Conservation (phyloP, 2,888 invertebrate species). For the Ochropleura plecta region DNA sequence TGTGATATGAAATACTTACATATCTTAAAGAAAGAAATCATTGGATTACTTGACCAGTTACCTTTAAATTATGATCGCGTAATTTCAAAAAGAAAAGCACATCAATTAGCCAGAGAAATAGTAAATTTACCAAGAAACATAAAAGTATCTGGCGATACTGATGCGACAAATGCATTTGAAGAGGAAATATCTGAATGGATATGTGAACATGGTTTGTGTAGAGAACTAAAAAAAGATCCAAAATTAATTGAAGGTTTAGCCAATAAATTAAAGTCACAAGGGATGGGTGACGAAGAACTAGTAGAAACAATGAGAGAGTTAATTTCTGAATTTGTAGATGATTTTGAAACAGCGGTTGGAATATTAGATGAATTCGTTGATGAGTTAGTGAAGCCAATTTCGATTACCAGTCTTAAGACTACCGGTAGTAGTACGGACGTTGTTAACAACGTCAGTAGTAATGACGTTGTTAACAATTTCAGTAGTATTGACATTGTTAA, state of each 20-base stretch:
- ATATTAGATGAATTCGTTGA: constrained; percentile 37
- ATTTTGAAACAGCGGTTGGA: constrained; percentile 21
- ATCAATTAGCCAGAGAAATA: constrained; percentile 57
- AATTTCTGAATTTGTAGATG: constrained; percentile 33
- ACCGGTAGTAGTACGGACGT: no score
- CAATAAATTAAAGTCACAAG: constrained; percentile 50
- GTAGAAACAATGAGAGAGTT: constrained; percentile 43
- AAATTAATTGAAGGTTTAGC: constrained; percentile 53
- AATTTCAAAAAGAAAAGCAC: constrained; percentile 43
- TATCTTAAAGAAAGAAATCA: constrained; percentile 62
- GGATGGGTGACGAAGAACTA: constrained; percentile 46
- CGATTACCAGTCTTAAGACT: constrained; percentile 4
- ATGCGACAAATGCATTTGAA: constrained; percentile 35
- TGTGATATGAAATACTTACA: constrained; percentile 55
- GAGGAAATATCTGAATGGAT: constrained; percentile 47
- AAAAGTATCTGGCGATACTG: constrained; percentile 36
- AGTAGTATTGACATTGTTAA: no score
- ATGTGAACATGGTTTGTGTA: constrained; percentile 35
- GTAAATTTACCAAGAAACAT: constrained; percentile 45
- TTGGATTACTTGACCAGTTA: constrained; percentile 60
- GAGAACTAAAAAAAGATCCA: constrained; percentile 19
- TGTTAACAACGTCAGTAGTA: no score
- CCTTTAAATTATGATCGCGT: constrained; percentile 47
- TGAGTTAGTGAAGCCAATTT: constrained; percentile 42
- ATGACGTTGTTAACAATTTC: no score